Conservation (phyloP, 2,888 invertebrate species). For the Orchesella flavescens region DNA sequence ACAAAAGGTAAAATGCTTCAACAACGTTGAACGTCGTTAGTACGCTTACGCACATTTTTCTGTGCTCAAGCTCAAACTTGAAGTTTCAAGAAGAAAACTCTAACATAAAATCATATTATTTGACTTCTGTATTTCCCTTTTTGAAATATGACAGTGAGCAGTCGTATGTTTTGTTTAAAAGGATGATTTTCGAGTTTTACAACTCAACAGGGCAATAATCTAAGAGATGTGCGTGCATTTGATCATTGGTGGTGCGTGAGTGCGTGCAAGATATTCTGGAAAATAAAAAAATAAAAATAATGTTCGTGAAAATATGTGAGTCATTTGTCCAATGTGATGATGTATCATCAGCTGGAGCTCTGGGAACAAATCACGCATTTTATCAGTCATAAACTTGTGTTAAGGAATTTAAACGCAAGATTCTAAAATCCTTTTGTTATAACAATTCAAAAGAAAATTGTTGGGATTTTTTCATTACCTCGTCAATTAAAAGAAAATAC, state of each 20-base stretch:
- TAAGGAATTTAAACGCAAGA: slow-evolving; percentile 26
- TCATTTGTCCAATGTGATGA: slow-evolving; percentile 38
- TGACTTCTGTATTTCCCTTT: slow-evolving; percentile 30
- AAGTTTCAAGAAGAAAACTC: too few relatives aligned
- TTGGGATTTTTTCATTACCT: too few relatives aligned
- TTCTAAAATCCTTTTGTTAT: neutral
- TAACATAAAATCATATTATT: neutral
- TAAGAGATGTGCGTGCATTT: slow-evolving; percentile 13
- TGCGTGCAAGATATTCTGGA: neutral
- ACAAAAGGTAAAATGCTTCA: neutral
- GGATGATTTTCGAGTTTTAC: slow-evolving; percentile 33
- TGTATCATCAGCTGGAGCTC: slow-evolving; percentile 10
- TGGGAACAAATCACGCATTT: slow-evolving; percentile 33
- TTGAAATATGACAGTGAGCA: slow-evolving; percentile 33
- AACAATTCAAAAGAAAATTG: too few relatives aligned
- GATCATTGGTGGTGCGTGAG: slow-evolving; percentile 11
- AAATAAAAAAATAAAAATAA: neutral
- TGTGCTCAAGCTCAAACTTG: too few relatives aligned
- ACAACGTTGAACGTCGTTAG: too few relatives aligned
- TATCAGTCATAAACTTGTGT: slow-evolving; percentile 18
- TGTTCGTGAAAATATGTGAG: slow-evolving; percentile 21
- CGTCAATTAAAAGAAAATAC: too few relatives aligned
- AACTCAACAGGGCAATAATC: too few relatives aligned
- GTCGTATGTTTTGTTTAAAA: slow-evolving; percentile 38
- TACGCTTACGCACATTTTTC: neutral